Percentiles rank a stretch among this genome's conserved stretches.
Conservation (phyloP, 2,888 invertebrate genomes). For the Bellardia bayeri region DNA sequence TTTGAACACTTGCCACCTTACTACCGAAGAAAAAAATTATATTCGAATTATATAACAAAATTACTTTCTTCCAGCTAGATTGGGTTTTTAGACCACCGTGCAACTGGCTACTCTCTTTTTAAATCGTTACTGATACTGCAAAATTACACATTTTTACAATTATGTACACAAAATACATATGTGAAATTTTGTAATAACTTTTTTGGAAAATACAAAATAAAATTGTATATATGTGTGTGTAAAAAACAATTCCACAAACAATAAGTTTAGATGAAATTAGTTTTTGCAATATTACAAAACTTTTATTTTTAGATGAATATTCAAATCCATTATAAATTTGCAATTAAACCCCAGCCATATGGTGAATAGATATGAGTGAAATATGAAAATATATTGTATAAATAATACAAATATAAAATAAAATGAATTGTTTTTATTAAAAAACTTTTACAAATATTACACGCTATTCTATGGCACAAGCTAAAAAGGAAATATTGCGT, state of each 20-base stretch:
- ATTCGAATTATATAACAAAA: no score
- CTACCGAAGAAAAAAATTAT: no score
- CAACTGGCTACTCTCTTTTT: no score
- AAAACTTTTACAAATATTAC: conserved; percentile 55
- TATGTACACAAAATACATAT: no score
- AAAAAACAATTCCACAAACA: conserved; percentile 14
- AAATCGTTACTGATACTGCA: no score
- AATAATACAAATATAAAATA: conserved; percentile 23
- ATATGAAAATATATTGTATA: conserved; percentile 10
- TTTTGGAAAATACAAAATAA: background rate
- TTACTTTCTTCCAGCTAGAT: no score
- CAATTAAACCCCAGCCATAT: conserved; percentile 57
- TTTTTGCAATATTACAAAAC: conserved; percentile 65
- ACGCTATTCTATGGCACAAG: background rate
- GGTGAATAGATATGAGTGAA: conserved; percentile 10
- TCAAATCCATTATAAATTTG: conserved; percentile 65
- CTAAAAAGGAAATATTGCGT: conserved; percentile 6
- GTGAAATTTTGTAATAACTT: no score
- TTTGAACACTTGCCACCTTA: no score
- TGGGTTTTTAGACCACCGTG: no score
- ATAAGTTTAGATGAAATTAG: conserved; percentile 65
- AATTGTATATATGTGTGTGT: background rate
- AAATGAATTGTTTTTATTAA: conserved; percentile 47
- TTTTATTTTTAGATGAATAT: conserved; percentile 66
- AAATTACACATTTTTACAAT: no score